Evolutionary conservation across 2,113 vertebrate genomes (phyloP).

Genomic region (Campylorhamphus procurvoides): DNA sequence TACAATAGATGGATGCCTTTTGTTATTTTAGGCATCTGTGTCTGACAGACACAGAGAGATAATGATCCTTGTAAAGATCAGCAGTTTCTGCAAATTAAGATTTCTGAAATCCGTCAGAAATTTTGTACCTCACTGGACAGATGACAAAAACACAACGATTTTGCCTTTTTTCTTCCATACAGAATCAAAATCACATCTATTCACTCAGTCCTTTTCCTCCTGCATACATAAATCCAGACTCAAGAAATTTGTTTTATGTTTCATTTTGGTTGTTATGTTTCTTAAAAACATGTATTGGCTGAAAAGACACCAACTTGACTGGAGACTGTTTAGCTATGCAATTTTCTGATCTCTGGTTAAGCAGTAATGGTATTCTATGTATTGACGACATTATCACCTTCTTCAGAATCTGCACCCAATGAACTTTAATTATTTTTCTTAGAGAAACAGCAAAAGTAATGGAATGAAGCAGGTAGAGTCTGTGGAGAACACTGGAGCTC

Average conservation of each 20-base stretch:
- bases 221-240: background rate
- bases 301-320: background rate
- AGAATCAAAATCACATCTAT: background rate
- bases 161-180: background rate
- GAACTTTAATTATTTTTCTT: background rate
- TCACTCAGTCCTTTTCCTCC: background rate
- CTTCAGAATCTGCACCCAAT: background rate
- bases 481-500: accelerated
- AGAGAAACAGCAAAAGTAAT: background rate
- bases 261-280: background rate
- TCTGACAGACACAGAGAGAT: background rate
- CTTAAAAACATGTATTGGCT: background rate
- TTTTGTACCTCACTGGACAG: background rate
- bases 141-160: background rate
- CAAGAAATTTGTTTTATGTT: background rate
- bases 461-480: background rate
- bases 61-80: background rate
- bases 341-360: background rate
- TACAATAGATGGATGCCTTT: background rate
- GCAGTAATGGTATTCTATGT: background rate
- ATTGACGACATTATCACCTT: background rate
- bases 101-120: background rate
- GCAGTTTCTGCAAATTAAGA: background rate
- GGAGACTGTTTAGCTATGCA: background rate
- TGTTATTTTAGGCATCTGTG: background rate